Evolutionary conservation across 2,113 vertebrate genomes (phyloP).

Genomic region (Scalopus aquaticus): DNA sequence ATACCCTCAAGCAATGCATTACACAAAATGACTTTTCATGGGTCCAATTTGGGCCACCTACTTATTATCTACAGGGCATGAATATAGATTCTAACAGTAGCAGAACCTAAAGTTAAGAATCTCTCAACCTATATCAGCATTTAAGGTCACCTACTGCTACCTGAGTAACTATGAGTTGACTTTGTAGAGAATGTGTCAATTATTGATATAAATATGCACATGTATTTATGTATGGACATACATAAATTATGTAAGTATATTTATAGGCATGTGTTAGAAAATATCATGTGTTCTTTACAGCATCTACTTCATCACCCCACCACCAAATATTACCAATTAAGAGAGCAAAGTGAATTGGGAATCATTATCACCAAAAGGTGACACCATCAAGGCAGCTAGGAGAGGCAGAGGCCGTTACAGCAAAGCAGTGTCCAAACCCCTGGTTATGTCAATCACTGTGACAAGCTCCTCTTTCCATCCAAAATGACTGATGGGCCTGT

Average conservation of each 20-base stretch:
- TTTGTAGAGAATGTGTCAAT: neutral
- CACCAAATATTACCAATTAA: neutral
- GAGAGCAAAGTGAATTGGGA: neutral
- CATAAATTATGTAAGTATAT: too few species aligned
- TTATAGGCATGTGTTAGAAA: neutral
- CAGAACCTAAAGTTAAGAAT: slow-evolving; percentile 16
- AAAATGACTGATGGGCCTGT: slow-evolving; percentile 26
- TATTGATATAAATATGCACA: neutral
- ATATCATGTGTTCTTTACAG: neutral
- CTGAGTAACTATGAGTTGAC: neutral
- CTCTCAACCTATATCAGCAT: neutral
- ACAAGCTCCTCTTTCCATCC: neutral
- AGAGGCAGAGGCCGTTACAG: neutral
- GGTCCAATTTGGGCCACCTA: neutral
- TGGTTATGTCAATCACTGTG: neutral
- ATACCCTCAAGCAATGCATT: neutral
- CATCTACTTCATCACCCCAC: neutral
- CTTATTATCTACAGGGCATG: neutral
- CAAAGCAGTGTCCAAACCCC: neutral
- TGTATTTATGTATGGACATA: neutral
- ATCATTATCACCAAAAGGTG: neutral
- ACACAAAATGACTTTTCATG: neutral
- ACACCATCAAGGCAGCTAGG: neutral
- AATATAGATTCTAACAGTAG: neutral
- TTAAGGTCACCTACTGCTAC: neutral